Conservation (phyloP, 2,113 vertebrate genomes). For the Cavia aperea region DNA sequence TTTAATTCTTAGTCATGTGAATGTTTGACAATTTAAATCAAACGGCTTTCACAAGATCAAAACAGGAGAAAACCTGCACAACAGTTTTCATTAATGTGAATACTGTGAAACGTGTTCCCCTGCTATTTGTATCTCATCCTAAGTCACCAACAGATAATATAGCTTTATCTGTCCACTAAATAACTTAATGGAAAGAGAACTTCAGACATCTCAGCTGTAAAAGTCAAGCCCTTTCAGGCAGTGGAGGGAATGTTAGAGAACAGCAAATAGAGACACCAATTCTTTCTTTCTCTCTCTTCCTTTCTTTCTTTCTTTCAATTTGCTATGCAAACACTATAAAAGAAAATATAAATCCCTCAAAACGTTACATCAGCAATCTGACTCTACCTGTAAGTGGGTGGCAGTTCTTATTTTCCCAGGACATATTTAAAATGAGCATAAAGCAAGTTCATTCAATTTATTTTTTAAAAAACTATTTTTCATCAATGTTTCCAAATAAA, state of each 20-base stretch:
- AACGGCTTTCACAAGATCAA: constrained; percentile 10
- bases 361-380: neutral
- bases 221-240: neutral
- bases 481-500: constrained; percentile 33
- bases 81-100: neutral
- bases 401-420: neutral
- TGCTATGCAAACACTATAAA: neutral
- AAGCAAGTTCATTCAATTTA: constrained; percentile 16
- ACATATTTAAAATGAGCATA: constrained; percentile 23
- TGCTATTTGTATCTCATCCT: neutral
- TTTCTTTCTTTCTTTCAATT: neutral
- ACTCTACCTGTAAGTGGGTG: neutral
- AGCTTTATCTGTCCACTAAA: constrained; percentile 16
- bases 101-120: neutral
- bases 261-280: no score
- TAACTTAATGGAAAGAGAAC: constrained; percentile 18
- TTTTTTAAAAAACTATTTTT: neutral
- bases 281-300: neutral
- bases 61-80: constrained; percentile 14
- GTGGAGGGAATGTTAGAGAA: neutral
- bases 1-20: neutral
- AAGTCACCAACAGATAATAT: neutral
- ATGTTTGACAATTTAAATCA: constrained; percentile 23
- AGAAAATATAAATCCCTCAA: neutral
- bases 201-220: neutral